A percentile compares a stretch with the other conserved stretches of the same genome.
Conservation (phyloP, 2,888 invertebrate species). For the Mesorhabditis spiculigera region DNA sequence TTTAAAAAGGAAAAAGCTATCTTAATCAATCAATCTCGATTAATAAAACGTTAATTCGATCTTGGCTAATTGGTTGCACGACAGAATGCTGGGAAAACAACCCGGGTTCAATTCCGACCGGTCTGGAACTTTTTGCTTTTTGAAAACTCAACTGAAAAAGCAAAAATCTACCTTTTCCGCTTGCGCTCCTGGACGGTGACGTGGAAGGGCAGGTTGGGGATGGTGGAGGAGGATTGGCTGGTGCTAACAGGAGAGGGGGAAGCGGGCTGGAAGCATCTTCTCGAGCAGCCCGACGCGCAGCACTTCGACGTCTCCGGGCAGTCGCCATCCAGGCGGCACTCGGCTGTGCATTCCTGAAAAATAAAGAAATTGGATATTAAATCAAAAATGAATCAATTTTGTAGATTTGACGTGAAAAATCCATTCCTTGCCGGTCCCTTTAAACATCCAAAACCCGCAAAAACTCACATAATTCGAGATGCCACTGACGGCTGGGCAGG, state of each 20-base stretch:
- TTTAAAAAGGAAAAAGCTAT: no score
- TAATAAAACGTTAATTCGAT: no score
- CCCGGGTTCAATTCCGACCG: no score
- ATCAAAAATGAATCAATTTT: not conserved
- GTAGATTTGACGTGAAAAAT: not conserved
- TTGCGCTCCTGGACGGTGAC: constrained; percentile 51
- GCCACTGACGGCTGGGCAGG: constrained; percentile 54
- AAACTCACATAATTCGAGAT: constrained; percentile 31
- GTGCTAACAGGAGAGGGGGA: not conserved
- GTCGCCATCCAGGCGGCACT: constrained; percentile 59
- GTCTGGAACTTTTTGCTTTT: no score
- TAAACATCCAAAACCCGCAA: not conserved
- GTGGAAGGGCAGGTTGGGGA: constrained; percentile 36
- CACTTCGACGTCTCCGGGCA: constrained; percentile 59
- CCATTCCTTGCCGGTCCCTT: not conserved
- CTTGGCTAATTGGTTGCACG: no score
- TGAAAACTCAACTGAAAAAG: no score
- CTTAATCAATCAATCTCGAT: no score
- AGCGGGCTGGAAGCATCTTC: constrained; percentile 42
- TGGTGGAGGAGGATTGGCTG: constrained; percentile 14
- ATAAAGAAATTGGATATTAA: not conserved
- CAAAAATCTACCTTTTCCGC: constrained; percentile 31
- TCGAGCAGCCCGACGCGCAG: constrained; percentile 55
- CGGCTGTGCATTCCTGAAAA: constrained; percentile 58
- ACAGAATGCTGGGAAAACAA: no score